Evolutionary conservation across 2,113 vertebrate species (phyloP), one percentile per base, ranked within the genome.

Genomic region (Tretioscincus oriximinensis): DNA sequence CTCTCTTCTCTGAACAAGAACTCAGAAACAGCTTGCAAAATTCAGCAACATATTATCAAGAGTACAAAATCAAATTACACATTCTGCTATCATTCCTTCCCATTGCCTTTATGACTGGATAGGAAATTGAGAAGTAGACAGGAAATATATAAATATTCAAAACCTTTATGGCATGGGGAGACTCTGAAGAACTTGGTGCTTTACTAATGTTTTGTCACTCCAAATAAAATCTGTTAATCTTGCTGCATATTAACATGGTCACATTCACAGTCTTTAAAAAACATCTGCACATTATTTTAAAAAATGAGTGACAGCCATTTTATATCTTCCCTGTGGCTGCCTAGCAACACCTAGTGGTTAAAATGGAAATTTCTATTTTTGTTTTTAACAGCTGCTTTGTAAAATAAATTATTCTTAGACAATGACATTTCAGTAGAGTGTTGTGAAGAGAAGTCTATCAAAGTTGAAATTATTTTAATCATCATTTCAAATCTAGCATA

Each of bases 301-400:
- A 6, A 6, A 28, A 73, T 41, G 31, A 26, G 28, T 22, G 63
- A 7, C 51, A 70, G 66, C 24, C 47, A 41, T 58, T 41, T 66
- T 31, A 21, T 29, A 21, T 5, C 45, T 20, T 28, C 21, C 26
- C 49, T 61, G 80, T 22, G 31, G 72, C 58, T 69, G 26, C 45
- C 75, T 26, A 75, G 80, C 80, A 81, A 18, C 80, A 75, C 31
- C 80, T 81, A 76, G 61, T 76, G 80, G 67, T 76, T 35, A 60
- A 81, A 68, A 45, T 14, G 10, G 26, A 31, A 75, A 47, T 16
- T 45, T 51, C 41, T 63, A 14, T 7, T 9, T 16, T 64, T 28
- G 20, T n/a, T 67, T 21, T 45, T 29, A 60, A 45, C 16, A n/a
- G 29, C 29, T 75, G 49, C 9, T 49, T 51, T 26, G 2, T 67